These are phyloP conservation scores for Balaeniceps rex DNA, from an alignment of 2,113 vertebrate species.

Conservation along the genomic window DNA sequence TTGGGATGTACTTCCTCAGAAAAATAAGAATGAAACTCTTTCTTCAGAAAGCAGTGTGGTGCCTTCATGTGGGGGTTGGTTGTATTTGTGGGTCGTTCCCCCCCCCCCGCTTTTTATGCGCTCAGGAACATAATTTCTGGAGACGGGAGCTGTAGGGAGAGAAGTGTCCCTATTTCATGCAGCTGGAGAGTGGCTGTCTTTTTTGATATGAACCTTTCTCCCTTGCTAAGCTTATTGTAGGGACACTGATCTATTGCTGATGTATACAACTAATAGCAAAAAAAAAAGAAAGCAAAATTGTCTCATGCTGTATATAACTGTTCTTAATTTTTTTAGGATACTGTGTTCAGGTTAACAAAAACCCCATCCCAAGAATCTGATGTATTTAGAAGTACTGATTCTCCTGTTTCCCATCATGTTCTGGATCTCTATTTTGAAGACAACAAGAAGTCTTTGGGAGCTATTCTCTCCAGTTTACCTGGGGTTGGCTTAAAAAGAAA, in stretches of 20 bases:
- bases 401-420: conserved; percentile 60
- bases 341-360: conserved; percentile 75
- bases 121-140: not conserved
- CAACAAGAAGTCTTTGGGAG: conserved; percentile 73
- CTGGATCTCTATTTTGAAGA: conserved; percentile 67
- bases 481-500: conserved; percentile 82
- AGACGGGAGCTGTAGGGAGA: not conserved
- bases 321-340: conserved; percentile 65
- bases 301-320: not conserved
- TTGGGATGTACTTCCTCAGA: not conserved
- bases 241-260: not conserved
- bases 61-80: not conserved
- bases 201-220: not conserved
- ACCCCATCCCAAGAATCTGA: conserved; percentile 62
- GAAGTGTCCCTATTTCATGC: not conserved
- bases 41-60: not conserved
- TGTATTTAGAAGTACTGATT: conserved; percentile 48
- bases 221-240: not conserved
- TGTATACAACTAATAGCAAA: not conserved
- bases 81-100: not conserved
- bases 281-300: not conserved
- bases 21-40: not conserved
- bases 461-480: conserved; percentile 74
- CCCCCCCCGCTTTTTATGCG: not conserved
- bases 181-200: not conserved